A percentile compares a stretch with the other conserved stretches of the same genome.
phyloP scores from a whole-genome alignment of 2,113 vertebrate species.

The Tylochromis polylepis region DNA sequence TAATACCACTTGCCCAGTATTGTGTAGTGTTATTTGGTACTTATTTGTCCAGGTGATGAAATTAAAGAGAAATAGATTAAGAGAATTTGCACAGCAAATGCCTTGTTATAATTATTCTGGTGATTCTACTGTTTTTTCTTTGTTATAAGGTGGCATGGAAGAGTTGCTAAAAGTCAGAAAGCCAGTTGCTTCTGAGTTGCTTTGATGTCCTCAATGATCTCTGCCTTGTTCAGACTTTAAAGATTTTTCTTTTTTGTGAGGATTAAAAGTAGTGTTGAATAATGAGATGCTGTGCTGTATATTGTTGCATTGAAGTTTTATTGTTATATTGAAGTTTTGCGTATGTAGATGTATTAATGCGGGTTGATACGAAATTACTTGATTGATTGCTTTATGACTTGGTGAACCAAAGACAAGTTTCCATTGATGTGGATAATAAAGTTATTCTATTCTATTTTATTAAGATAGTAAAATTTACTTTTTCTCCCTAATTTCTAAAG shows the following conservation, averaged over 20 bases:
- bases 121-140: background rate
- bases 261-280: background rate
- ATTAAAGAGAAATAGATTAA: background rate
- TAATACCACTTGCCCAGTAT: background rate
- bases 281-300: background rate
- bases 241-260: rapidly evolving
- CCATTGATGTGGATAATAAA: background rate
- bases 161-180: background rate
- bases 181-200: background rate
- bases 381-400: background rate
- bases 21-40: background rate
- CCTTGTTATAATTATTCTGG: background rate
- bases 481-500: background rate
- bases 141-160: background rate
- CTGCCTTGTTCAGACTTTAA: background rate
- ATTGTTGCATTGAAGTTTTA: background rate
- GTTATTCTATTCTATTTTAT: background rate
- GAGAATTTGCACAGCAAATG: background rate
- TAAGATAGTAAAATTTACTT: rapidly evolving
- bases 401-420: background rate
- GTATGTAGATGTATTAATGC: background rate
- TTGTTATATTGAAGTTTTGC: background rate
- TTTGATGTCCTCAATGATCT: background rate
- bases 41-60: background rate
- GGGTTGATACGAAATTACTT: background rate